Base-by-base conservation (phyloP, 2,797 vertebrate genomes). In the Sebastes hopkinsi region DNA sequence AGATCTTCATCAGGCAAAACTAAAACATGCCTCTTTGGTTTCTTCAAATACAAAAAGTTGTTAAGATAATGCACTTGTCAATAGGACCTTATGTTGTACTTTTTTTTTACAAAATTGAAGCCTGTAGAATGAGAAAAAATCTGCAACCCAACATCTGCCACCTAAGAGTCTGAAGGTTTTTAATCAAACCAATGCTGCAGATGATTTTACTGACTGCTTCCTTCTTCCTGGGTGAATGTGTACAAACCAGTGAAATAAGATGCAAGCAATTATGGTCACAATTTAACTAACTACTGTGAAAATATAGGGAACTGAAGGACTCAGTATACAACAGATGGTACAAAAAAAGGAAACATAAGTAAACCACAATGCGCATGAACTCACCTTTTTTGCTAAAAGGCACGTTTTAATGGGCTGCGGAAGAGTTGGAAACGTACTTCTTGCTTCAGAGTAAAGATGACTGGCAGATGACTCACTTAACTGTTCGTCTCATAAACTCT, bases 401-500 rank as follows among this genome's bases (percentile, higher is more conserved):
- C 25, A 50, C 4, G 4, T 81, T 87, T 86, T 86, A 86, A 89
- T 84, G 67, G 61, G 58, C 34, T 64, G 65, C 20, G 13, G 30
- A 77, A 38, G 12, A 79, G 11, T 4, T 27, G 16, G 42, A 56
- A 75, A 73, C 2, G 1, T 20, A 55, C 69, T 25, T 67, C 25
- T 56, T 2, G 4, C 50, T 67, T 67, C 68, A 32, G 62, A 72
- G 30, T 29, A 72, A 32, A 83, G 68, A 83, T 12, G 67, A 79
- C n/a, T 8, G 23, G 16, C 11, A 6, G 59, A 82, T 79, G 79
- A 89, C 67, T 85, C 78, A 76, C 52, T 68, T 9, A 56, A 56
- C 76, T 8, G n/a, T 74, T 52, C 22, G 71, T 81, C 60, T 82
- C 72, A 78, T 73, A 77, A 87, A 89, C 87, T 84, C 62, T 88